Conservation (phyloP, 92 coral and sea anemone species). For the Desmophyllum pertusum region DNA sequence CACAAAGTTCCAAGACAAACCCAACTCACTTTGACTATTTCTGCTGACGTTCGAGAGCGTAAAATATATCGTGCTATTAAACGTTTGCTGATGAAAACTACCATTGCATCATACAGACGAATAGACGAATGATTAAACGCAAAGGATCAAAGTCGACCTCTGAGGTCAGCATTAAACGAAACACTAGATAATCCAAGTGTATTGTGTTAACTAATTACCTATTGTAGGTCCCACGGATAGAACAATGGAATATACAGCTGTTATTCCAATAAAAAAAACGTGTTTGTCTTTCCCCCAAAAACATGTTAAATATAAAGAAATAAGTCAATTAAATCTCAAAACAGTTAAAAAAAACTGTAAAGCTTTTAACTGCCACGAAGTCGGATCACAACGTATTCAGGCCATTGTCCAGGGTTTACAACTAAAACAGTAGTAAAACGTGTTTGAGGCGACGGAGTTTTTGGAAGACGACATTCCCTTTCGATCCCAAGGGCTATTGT, state of each 20-base stretch:
- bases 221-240: conserved; percentile 5
- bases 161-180: neutral
- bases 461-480: neutral
- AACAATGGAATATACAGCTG: neutral
- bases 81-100: neutral
- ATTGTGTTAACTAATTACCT: neutral
- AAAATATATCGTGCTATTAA: neutral
- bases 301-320: no score
- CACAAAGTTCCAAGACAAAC: neutral
- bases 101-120: neutral
- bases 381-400: no score
- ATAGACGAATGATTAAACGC: neutral
- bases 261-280: neutral
- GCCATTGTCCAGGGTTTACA: neutral
- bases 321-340: no score
- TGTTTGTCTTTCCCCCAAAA: no score
- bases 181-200: neutral
- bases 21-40: neutral
- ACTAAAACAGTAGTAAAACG: neutral
- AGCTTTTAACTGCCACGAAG: no score
- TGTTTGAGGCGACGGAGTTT: neutral
- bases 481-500: no score
- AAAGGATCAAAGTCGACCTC: neutral
- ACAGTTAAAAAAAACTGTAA: no score
- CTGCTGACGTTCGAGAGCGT: neutral